These are phyloP conservation scores for Hoplodrina blanda DNA, from an alignment of 2,888 invertebrate species.

Conservation along the genomic window DNA sequence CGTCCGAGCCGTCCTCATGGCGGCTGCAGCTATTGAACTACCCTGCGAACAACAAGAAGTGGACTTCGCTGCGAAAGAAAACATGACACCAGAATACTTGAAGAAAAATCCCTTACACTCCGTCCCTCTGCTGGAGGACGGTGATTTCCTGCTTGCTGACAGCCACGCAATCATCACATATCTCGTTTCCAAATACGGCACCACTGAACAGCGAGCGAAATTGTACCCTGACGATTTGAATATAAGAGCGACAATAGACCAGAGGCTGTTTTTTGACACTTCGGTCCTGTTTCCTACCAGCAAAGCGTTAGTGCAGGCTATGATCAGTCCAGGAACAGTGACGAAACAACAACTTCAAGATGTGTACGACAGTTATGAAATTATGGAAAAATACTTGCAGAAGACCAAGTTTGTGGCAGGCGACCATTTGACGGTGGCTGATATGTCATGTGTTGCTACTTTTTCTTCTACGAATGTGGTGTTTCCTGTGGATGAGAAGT, in stretches of 20 bases:
- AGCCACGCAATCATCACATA: constrained; percentile 76
- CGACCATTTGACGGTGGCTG: constrained; percentile 71
- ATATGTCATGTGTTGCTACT: constrained; percentile 68
- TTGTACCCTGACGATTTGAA: constrained; percentile 71
- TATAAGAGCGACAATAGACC: constrained; percentile 69
- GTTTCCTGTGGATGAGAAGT: constrained; percentile 66
- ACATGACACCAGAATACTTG: constrained; percentile 67
- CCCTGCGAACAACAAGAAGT: constrained; percentile 63
- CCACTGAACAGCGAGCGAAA: constrained; percentile 64
- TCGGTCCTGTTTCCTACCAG: constrained; percentile 63
- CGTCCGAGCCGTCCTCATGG: constrained; percentile 70
- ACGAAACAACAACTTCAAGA: constrained; percentile 53
- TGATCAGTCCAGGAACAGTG: constrained; percentile 13
- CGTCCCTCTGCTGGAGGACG: constrained; percentile 74
- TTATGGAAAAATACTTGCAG: constrained; percentile 71
- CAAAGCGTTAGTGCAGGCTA: constrained; percentile 1
- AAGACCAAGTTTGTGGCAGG: constrained; percentile 65
- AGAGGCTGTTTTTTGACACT: constrained; percentile 70
- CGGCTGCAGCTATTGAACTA: constrained; percentile 67
- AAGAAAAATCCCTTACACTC: constrained; percentile 73
- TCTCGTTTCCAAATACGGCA: constrained; percentile 74
- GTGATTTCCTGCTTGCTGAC: constrained; percentile 70
- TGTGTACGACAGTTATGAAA: constrained; percentile 67
- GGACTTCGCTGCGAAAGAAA: constrained; percentile 59
- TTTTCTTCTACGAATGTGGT: constrained; percentile 64